Evolutionary conservation across 2,113 vertebrate species (phyloP), one percentile per base, ranked within the genome.

Genomic region (Leptosomus discolor): DNA sequence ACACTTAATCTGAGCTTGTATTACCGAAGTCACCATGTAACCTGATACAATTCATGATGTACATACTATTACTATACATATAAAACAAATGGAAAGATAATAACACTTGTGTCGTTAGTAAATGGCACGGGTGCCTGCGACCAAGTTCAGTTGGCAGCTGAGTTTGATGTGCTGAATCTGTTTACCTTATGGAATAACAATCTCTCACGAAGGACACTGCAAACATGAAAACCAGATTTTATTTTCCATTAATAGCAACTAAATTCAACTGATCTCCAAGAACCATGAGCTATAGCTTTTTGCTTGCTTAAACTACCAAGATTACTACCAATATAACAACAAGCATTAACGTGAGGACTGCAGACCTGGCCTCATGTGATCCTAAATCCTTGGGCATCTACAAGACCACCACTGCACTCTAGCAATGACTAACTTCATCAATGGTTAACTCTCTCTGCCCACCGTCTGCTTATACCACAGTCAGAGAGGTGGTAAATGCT

Each of bases 401-500:
- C 19, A 82, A 37, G 21, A 45, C 54, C 83, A 80, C n/a, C 61
- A 50, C 29, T 37, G 39, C 1, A 5, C 57, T 81, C 83, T 43
- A 53, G 57, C 63, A 83, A 68, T 36, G 69, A 34, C 58, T 56
- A 77, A 65, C 80, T 94, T 71, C 57, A 79, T 20, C 73, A 84
- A 41, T 29, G 50, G 68, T 95, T 96, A 94, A 75, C 69, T 96
- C 82, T 61, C 29, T 5, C 94, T 4, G 0, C 41, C 37, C 24
- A 9, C 73, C 70, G 84, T 86, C 88, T 92, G 80, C 50, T 87
- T 57, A 85, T 36, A 84, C 71, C 53, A 88, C 87, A 87, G 58
- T 73, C 30, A 93, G 73, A n/a, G 77, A 51, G 88, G 70, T 76
- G 90, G 93, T 85, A 92, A 97, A 65, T 82, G 85, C 50, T 88